Evolutionary conservation across 1,140 invertebrate species (phyloP), one percentile per base, ranked within the genome.

Genomic region (Solenopsis invicta): DNA sequence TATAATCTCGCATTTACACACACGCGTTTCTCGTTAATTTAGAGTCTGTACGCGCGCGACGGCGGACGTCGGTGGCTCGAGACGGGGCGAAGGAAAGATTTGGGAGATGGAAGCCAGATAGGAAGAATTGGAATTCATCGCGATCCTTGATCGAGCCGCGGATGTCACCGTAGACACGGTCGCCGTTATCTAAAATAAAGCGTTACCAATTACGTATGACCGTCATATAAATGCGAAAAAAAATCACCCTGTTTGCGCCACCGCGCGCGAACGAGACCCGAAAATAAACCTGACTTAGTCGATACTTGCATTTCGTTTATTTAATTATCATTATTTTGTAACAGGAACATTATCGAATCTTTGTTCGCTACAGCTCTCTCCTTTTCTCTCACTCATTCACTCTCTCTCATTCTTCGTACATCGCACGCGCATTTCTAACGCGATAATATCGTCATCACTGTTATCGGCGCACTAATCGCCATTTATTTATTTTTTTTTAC

Each of bases 331-430:
- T 94, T 93, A 94, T 92, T 59, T 93, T 94, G 87, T 91, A 95
- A 95, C 93, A 95, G 94, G 94, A 95, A 95, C 94, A 95, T 94
- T 89, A 95, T 94, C 93, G 94, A 95, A 95, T 93, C 94, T 94
- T 94, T 94, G 92, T 94, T 94, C 93, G 92, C 94, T 87, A 92
- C 88, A 92, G 48, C 12, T 48, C 41, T 29, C 48, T 24, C 29
- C 8, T 37, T 59, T 21, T 45, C 80, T 61, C 21, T 37, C 67
- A 9, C 37, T 21, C 34, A 18, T 13, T 45, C 24, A 52, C 67
- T 62, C 61, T 29, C 21, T 41, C 76, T 5, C 29, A 64, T 21
- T 71, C 50, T 45, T 62, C 75, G 10, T 62, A 76, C 37, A 59
- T 72, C 52, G 24, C 54, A 84, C 21, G 71, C 67, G 21, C 77